Conservation (phyloP, 2,888 invertebrate genomes). For the Tigriopus californicus region DNA sequence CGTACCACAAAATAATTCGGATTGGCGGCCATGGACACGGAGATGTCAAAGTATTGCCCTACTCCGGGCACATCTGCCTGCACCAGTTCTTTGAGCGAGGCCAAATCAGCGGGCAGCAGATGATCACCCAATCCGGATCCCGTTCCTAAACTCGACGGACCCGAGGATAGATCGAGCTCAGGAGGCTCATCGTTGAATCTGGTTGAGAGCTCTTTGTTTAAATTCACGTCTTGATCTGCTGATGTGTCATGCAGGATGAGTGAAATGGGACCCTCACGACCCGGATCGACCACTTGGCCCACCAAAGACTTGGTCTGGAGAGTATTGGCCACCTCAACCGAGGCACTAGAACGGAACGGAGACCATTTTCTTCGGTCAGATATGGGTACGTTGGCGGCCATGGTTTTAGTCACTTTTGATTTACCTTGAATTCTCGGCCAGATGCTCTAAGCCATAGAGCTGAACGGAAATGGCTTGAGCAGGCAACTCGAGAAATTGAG, state of each 20-base stretch:
- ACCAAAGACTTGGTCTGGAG: conserved; percentile 29
- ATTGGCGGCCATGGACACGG: conserved; percentile 52
- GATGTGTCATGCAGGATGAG: conserved; percentile 44
- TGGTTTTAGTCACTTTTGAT: too few species aligned
- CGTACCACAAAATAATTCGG: conserved; percentile 50
- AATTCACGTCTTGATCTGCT: conserved; percentile 41
- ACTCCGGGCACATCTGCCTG: conserved; percentile 30
- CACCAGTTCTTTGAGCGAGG: conserved; percentile 29
- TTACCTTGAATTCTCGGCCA: conserved; percentile 28
- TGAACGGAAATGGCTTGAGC: conserved; percentile 41
- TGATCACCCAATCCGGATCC: not conserved
- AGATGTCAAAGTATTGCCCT: conserved; percentile 46
- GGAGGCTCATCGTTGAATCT: conserved; percentile 18
- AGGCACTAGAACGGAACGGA: conserved; percentile 20
- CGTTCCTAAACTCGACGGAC: not conserved
- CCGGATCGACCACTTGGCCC: not conserved
- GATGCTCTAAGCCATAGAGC: conserved; percentile 48
- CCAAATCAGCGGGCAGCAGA: not conserved
- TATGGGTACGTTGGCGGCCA: too few species aligned
- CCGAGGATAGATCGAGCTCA: not conserved
- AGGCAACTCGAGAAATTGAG: conserved; percentile 43
- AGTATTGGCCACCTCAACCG: conserved; percentile 27
- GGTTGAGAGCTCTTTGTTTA: conserved; percentile 40
- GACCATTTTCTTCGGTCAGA: too few species aligned
- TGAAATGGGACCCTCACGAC: not conserved